Conservation (phyloP, 2,888 invertebrate species). For the Dynastes hyllus region DNA sequence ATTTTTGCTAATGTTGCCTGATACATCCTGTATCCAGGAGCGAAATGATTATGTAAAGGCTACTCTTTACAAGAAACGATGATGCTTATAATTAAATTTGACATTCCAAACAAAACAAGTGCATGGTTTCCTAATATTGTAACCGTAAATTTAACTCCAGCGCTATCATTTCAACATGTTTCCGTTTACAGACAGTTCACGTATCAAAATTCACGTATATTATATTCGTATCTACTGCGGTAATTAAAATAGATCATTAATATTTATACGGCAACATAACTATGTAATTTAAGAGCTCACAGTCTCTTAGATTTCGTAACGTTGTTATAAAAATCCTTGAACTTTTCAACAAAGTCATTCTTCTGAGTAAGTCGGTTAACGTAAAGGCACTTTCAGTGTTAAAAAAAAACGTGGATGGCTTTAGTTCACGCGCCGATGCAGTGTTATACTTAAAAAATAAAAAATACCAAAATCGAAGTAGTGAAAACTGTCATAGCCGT, state of each 20-base stretch:
- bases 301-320: conserved; percentile 1
- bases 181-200: conserved; percentile 1
- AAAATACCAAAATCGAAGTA: neutral
- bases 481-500: too few species aligned
- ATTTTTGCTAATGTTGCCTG: too few species aligned
- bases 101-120: neutral
- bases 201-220: conserved; percentile 8
- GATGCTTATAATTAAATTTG: conserved; percentile 4
- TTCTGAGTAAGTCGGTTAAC: neutral
- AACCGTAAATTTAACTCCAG: conserved; percentile 4
- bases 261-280: neutral
- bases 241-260: conserved; percentile 7
- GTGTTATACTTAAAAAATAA: neutral
- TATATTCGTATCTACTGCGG: neutral
- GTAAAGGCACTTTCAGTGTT: neutral
- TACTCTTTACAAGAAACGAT: neutral
- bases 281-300: conserved; percentile 27
- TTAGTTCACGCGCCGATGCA: neutral
- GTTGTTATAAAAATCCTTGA: conserved; percentile 15
- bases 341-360: conserved; percentile 15
- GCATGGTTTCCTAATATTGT: neutral
- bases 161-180: conserved; percentile 11
- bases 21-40: too few species aligned
- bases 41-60: too few species aligned
- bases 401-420: neutral